Base-by-base conservation (phyloP, 2,888 invertebrate genomes). In the Palloptera scutellata region DNA sequence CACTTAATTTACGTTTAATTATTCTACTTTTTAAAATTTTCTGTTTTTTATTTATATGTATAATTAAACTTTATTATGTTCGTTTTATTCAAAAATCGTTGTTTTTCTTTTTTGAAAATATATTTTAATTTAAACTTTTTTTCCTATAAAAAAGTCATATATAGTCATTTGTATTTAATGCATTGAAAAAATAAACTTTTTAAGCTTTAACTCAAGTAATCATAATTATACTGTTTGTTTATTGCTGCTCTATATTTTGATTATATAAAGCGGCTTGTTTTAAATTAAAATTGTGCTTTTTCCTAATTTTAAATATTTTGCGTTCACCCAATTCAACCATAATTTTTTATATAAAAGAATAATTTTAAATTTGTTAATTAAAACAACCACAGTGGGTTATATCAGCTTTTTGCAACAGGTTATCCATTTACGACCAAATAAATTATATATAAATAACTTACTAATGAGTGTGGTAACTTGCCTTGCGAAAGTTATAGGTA, bases 1-100 rank as follows among this genome's bases (percentile, higher is more conserved):
- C 30, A 30, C 30, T 6, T 6, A 30, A 30, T 30, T 30, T 30
- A 30, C 6, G 30, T 30, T 30, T 30, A 30, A 30, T 30, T 30
- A 30, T 30, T 4, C 30, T 30, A 30, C 6, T 30, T 30, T 30
- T 30, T 6, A 5, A 59, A 42, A 60, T 65, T 11, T n/a, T n/a
- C n/a, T 59, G 41, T 65, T 42, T 58, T n/a, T 55, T 58, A 13
- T 11, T 63, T 62, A 62, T 59, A 52, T 3, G 48, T n/a, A 48
- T 57, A 40, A 65, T 66, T 53, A 58, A 55, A 17, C 45, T 54
- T 61, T 19, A 43, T 53, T 45, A 67, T 61, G 53, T 54, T 45
- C 9, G 61, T 57, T 51, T 45, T 60, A 55, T 64, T 63, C 17
- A 61, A 64, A 43, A 45, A 61, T 52, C 8, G 2, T 5, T 48